Percentiles rank a stretch among this genome's conserved stretches.
These are phyloP conservation scores for Reticulitermes speratus DNA, from an alignment of 1,140 invertebrate species.

Conservation along the genomic window DNA sequence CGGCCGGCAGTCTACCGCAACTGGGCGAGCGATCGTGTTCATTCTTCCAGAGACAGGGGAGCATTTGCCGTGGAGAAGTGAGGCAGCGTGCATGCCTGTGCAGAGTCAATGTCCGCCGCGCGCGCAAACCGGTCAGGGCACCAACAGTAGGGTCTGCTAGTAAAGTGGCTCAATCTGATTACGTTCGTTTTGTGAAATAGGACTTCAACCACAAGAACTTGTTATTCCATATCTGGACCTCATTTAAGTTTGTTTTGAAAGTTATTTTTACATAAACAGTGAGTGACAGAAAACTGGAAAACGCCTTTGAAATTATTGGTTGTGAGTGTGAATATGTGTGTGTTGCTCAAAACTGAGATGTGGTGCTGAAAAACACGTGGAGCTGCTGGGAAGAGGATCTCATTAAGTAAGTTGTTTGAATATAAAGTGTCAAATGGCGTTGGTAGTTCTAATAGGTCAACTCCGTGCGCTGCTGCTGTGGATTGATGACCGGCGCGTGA, in stretches of 20 bases:
- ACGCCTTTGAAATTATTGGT: neutral
- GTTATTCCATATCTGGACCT: neutral
- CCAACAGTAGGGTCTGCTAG: neutral
- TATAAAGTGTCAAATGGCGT: too few species aligned
- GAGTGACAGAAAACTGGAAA: neutral
- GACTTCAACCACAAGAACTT: neutral
- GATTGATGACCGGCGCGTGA: too few species aligned
- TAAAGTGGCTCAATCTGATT: neutral
- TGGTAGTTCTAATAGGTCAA: too few species aligned
- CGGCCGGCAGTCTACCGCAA: conserved; percentile 1
- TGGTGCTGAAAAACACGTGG: neutral
- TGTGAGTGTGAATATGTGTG: neutral
- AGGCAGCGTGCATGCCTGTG: neutral
- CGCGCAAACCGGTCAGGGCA: neutral
- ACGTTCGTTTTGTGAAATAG: neutral
- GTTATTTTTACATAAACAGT: neutral
- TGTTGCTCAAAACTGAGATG: neutral
- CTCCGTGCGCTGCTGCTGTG: too few species aligned
- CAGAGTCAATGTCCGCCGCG: conserved; percentile 1
- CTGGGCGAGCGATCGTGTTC: neutral
- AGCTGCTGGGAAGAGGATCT: neutral
- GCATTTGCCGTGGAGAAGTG: neutral
- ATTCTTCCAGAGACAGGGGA: neutral
- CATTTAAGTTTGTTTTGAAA: neutral
- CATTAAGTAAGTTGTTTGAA: neutral